These are phyloP conservation scores for Bhutanitis thaidina DNA, from an alignment of 2,888 invertebrate genomes.

Conservation along the genomic window DNA sequence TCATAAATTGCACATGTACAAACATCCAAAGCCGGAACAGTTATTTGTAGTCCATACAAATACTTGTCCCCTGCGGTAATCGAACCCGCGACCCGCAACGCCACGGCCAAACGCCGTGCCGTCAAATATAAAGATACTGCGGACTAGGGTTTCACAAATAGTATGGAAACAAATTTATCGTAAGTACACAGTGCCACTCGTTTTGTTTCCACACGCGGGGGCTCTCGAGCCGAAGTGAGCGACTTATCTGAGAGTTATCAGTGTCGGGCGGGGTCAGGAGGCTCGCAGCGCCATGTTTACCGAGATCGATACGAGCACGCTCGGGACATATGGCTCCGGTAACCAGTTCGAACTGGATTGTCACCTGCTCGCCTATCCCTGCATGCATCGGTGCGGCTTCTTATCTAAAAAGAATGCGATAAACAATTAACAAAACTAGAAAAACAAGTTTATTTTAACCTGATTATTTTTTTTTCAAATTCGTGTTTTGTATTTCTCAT, in stretches of 20 bases:
- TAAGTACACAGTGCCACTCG: neutral
- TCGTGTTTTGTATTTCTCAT: too few species aligned
- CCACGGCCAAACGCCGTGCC: too few species aligned
- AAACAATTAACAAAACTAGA: too few species aligned
- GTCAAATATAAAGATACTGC: neutral
- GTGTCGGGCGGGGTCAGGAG: constrained; percentile 11
- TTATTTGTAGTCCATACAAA: too few species aligned
- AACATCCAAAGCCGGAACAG: too few species aligned
- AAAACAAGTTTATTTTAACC: too few species aligned
- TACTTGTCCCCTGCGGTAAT: too few species aligned
- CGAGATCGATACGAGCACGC: constrained; percentile 14
- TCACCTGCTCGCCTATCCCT: neutral
- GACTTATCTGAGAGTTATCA: constrained; percentile 15
- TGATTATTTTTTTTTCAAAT: too few species aligned
- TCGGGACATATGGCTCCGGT: neutral
- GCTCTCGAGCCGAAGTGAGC: neutral
- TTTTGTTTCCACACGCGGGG: neutral
- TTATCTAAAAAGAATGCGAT: neutral
- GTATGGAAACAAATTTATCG: neutral
- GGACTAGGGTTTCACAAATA: neutral
- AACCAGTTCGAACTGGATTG: neutral
- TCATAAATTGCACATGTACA: too few species aligned
- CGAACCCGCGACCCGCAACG: too few species aligned
- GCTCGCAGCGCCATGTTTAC: constrained; percentile 7
- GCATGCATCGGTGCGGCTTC: neutral